These are phyloP conservation scores for Microtus ochrogaster DNA, from an alignment of 2,113 vertebrate genomes.

Conservation along the genomic window DNA sequence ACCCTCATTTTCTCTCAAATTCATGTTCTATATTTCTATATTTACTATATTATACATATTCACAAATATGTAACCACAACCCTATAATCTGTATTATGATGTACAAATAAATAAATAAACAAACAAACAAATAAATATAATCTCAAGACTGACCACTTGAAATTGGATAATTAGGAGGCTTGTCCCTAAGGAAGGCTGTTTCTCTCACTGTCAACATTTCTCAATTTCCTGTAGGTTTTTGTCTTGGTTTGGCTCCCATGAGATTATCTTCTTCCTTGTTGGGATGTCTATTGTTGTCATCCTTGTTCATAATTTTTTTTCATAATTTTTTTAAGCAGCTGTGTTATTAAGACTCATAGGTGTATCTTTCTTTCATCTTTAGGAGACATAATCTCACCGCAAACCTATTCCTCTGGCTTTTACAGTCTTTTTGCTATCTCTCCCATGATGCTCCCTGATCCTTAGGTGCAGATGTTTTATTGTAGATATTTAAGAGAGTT, in stretches of 20 bases:
- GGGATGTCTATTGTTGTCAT: not conserved
- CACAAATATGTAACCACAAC: not conserved
- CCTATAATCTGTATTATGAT: not conserved
- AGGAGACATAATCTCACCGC: not conserved
- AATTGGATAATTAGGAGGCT: not conserved
- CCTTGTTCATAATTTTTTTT: not conserved
- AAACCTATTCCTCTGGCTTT: not conserved
- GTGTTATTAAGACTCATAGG: not conserved
- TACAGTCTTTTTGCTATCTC: not conserved
- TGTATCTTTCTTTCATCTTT: not conserved
- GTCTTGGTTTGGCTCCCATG: not conserved
- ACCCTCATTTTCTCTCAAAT: not conserved
- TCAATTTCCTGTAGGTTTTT: not conserved
- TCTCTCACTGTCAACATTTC: not conserved
- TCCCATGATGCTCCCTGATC: not conserved
- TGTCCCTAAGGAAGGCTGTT: not conserved
- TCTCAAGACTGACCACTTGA: not conserved
- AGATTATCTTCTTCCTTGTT: not conserved
- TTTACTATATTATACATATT: not conserved
- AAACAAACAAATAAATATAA: too few relatives aligned
- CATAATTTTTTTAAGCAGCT: not conserved
- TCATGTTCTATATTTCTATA: not conserved
- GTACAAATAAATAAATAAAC: not conserved
- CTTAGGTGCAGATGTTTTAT: not conserved
- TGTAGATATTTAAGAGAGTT: not conserved